Evolutionary conservation across 2,888 invertebrate genomes (phyloP), one percentile per base, ranked within the genome.

Genomic region (Herminia tarsipennalis): DNA sequence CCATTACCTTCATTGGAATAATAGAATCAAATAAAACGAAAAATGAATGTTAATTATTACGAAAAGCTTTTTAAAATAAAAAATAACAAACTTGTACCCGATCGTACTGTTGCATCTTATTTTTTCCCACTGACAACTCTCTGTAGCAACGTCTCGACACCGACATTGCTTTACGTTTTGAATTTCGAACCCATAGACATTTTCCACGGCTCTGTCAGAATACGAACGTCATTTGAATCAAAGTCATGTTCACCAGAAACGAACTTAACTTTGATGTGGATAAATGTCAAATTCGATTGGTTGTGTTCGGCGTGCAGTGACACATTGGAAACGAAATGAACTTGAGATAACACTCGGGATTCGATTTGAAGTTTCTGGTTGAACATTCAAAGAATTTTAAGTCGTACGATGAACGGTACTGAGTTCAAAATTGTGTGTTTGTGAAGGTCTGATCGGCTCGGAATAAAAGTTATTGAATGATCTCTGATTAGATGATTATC

Each of bases 401-500:
- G 51, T 79, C 76, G 70, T 86, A 78, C 67, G 51, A 39, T 41
- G 52, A 50, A 54, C 40, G 50, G 25, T 43, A 70, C 78, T 80
- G 61, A 69, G 73, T 56, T 62, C 53, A 53, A 61, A 72, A 71
- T 78, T 48, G 62, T 56, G 69, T 69, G 75, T 22, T 39, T 52
- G 28, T 37, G 32, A 33, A 37, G 18, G 29, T 56, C 64, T 67
- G 72, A 81, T 82, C 72, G 76, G 77, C 68, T 78, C 66, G 73
- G 76, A 85, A 86, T 88, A 83, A 89, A 86, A 86, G 80, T 86
- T 86, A 86, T 88, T 86, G 86, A 87, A 87, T 85, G 87, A 85
- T 88, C 83, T 81, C 75, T 82, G 88, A 89, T 88, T 85, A 91
- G 90, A 92, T 92, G 88, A 92, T 92, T 91, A 90, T 92, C 89